A percentile compares a stretch with the other conserved stretches of the same genome.
Evolutionary conservation across 2,888 invertebrate genomes (phyloP).

Genomic region (Hypselothyrea guttata): DNA sequence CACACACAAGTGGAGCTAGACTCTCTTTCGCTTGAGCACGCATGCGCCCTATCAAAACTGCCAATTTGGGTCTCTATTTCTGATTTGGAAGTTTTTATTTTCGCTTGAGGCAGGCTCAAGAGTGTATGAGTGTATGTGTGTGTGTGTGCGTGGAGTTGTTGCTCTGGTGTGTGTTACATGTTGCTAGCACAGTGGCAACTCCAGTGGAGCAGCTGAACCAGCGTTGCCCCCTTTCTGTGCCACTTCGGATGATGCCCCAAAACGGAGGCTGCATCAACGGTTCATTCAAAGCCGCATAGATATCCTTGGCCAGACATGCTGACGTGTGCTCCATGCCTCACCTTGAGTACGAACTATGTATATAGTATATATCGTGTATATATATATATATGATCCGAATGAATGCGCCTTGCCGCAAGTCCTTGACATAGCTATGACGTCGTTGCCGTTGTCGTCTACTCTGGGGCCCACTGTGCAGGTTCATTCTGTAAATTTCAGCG

Average conservation of each 20-base stretch:
- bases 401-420: slow-evolving; percentile 41
- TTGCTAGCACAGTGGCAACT: slow-evolving; percentile 38
- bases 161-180: slow-evolving; percentile 2
- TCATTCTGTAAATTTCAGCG: slow-evolving; percentile 67
- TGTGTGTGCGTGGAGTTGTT: slow-evolving; percentile 14
- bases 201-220: slow-evolving; percentile 8
- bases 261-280: slow-evolving; percentile 1
- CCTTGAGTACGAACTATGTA: slow-evolving; percentile 38
- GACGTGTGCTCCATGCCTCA: slow-evolving; percentile 49
- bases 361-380: slow-evolving; percentile 4
- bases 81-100: slow-evolving; percentile 28
- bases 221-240: slow-evolving; percentile 27
- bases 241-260: neutral
- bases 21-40: slow-evolving; percentile 38
- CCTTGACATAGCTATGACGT: slow-evolving; percentile 68
- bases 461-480: slow-evolving; percentile 26
- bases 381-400: slow-evolving; percentile 9
- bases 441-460: slow-evolving; percentile 44
- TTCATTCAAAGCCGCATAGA: slow-evolving; percentile 60
- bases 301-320: slow-evolving; percentile 62
- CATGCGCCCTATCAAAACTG: slow-evolving; percentile 58
- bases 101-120: slow-evolving; percentile 33
- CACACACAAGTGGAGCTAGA: slow-evolving; percentile 36
- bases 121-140: slow-evolving; percentile 8
- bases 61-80: slow-evolving; percentile 37